phyloP scores from a whole-genome alignment of 2,113 vertebrate species.

The Manacus vitellinus region DNA sequence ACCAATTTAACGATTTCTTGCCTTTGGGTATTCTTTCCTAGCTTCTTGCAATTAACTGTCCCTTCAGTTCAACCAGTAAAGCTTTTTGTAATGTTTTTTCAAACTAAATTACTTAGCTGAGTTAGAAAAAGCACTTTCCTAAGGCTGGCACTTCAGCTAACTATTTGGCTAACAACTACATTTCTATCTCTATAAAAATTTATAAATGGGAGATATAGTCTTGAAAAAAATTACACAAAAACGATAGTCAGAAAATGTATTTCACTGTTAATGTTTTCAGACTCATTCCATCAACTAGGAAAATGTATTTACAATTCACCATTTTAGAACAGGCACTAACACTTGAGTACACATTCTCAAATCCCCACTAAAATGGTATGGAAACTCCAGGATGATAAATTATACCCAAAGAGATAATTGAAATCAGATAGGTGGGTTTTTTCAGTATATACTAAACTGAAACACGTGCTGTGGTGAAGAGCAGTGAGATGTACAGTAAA shows the following conservation, averaged over 20 bases:
- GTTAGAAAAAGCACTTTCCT: background rate
- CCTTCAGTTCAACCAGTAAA: background rate
- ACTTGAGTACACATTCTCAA: background rate
- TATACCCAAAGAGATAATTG: background rate
- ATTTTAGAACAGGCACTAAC: background rate
- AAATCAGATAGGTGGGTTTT: background rate
- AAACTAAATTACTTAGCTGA: background rate
- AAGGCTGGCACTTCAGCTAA: background rate
- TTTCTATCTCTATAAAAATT: background rate
- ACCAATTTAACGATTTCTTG: background rate
- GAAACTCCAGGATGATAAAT: background rate
- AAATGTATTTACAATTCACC: background rate
- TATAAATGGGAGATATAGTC: background rate
- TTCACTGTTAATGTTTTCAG: background rate
- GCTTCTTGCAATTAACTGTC: constrained; percentile 16
- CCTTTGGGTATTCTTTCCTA: constrained; percentile 1
- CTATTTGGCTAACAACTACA: background rate
- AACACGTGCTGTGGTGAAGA: background rate
- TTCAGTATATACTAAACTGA: background rate
- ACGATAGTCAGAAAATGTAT: background rate
- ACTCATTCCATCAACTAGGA: background rate
- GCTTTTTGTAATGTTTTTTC: background rate
- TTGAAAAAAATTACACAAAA: background rate
- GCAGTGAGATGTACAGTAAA: background rate
- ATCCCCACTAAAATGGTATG: background rate